phyloP scores from a whole-genome alignment of 2,888 invertebrate genomes.

The Miltochrista miniata region DNA sequence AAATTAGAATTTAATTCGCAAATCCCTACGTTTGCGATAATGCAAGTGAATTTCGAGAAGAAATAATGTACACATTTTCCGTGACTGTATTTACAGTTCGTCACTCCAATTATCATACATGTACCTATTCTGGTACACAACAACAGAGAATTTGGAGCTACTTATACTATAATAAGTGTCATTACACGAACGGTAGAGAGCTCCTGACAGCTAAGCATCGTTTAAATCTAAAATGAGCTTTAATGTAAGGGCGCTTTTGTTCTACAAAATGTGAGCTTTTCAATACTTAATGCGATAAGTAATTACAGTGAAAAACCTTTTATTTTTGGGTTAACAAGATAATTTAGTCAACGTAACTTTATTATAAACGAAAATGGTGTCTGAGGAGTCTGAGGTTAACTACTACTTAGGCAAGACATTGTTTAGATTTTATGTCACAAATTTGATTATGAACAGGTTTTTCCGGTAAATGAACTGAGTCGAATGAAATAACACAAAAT shows the following conservation, averaged over 20 bases:
- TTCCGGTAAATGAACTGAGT: no score
- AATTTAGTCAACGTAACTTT: slow-evolving; percentile 5
- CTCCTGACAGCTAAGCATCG: slow-evolving; percentile 15
- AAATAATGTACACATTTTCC: no score
- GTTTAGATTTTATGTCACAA: not conserved
- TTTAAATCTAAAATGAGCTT: slow-evolving; percentile 29
- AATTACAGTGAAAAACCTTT: slow-evolving; percentile 21
- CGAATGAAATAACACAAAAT: no score
- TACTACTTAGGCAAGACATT: not conserved
- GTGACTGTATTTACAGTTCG: not conserved
- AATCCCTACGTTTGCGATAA: no score
- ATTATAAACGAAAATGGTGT: slow-evolving; percentile 5
- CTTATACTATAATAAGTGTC: slow-evolving; percentile 14
- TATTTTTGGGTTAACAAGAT: slow-evolving; percentile 14
- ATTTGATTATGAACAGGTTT: no score
- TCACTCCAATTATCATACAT: not conserved
- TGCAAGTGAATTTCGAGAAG: no score
- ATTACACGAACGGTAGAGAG: slow-evolving; percentile 10
- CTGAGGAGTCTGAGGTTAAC: not conserved
- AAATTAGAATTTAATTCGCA: no score
- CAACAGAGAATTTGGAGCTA: slow-evolving; percentile 11
- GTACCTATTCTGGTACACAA: slow-evolving; percentile 3
- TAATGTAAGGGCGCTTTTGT: slow-evolving; percentile 31
- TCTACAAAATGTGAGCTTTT: slow-evolving; percentile 13
- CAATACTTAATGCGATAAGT: slow-evolving; percentile 18